Percentiles rank a stretch among this genome's conserved stretches.
These are phyloP conservation scores for Megaleporinus macrocephalus DNA, from an alignment of 2,113 vertebrate species.

Conservation along the genomic window DNA sequence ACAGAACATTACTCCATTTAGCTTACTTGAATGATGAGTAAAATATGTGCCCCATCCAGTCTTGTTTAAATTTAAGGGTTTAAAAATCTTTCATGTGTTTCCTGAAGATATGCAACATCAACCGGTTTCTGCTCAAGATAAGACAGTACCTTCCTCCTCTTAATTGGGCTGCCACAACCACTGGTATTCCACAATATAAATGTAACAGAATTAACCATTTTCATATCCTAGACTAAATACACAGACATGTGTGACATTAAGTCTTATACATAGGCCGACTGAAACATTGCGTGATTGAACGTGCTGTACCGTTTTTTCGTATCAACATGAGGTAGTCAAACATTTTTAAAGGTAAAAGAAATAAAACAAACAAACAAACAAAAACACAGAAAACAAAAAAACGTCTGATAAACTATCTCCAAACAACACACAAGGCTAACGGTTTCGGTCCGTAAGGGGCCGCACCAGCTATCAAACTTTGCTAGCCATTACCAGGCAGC, in stretches of 20 bases:
- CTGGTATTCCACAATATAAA: not conserved
- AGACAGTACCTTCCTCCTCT: not conserved
- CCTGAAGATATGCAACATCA: not conserved
- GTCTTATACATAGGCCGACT: not conserved
- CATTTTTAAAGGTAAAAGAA: not conserved
- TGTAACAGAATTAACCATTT: not conserved
- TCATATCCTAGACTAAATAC: not conserved
- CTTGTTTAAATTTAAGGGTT: not conserved
- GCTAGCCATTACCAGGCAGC: too few species aligned
- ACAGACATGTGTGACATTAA: not conserved
- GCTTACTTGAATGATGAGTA: constrained; percentile 4
- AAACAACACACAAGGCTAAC: too few species aligned
- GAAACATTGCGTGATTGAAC: not conserved
- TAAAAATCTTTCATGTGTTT: not conserved
- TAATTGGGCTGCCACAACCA: not conserved
- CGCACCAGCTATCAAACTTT: too few species aligned
- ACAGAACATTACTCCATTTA: not conserved
- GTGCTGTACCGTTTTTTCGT: not conserved
- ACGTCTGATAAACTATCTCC: too few species aligned
- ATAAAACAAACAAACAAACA: too few species aligned
- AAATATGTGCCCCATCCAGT: not conserved
- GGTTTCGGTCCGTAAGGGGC: too few species aligned
- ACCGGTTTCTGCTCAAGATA: not conserved
- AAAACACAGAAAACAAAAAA: too few species aligned
- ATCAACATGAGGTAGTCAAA: constrained; percentile 16